Conservation (phyloP, 2,113 vertebrate species). For the Hylia prasina region DNA sequence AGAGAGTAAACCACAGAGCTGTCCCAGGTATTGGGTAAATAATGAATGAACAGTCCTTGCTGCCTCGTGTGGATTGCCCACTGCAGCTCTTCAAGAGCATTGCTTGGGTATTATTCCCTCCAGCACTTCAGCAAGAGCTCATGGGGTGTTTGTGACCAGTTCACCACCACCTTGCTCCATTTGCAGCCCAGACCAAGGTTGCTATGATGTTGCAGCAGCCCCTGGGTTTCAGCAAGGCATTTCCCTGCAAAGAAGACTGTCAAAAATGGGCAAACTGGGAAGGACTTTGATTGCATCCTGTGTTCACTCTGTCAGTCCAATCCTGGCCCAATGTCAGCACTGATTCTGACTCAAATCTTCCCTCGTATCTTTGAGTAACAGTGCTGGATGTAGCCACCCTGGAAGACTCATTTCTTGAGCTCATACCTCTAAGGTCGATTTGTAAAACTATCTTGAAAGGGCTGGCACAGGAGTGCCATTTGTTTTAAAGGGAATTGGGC, state of each 20-base stretch:
- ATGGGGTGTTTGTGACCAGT: accelerated
- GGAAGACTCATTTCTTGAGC: background rate
- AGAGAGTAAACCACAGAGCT: background rate
- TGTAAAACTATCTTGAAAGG: background rate
- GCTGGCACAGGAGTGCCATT: background rate
- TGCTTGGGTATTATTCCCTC: background rate
- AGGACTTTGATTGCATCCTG: background rate
- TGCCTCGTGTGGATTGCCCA: accelerated
- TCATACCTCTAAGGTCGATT: background rate
- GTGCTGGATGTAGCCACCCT: background rate
- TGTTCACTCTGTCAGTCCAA: background rate
- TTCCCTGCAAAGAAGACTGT: background rate
- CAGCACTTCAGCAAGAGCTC: background rate
- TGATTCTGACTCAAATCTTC: accelerated
- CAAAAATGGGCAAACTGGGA: background rate
- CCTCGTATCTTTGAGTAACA: accelerated
- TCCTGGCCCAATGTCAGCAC: background rate
- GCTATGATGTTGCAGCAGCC: background rate
- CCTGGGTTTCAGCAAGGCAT: background rate
- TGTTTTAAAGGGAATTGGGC: background rate
- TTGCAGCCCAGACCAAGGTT: background rate
- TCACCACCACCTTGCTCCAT: background rate
- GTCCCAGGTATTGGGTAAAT: background rate
- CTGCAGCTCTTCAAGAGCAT: background rate
- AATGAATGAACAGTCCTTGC: background rate